Evolutionary conservation across 2,797 vertebrate species (phyloP), one percentile per base, ranked within the genome.

Genomic region (Pseudopleuronectes americanus): DNA sequence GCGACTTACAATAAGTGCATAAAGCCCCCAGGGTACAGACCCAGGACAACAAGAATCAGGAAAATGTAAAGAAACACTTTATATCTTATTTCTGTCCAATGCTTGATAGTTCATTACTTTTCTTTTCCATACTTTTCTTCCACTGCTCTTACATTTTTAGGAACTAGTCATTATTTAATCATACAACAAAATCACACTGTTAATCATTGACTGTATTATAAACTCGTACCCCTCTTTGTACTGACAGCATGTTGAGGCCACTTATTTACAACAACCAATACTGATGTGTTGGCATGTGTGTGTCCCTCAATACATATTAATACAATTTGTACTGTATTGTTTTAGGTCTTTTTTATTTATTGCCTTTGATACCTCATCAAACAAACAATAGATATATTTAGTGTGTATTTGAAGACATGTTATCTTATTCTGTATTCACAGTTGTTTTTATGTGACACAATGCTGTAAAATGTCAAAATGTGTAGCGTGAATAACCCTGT

Each of bases 291-390:
- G 3, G 36, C 36, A 38, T 38, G 36, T 12, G 36, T 38, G 36
- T 38, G 36, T 13, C 13, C 10, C 36, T 38, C 36, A 38, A 4
- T 12, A 38, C 12, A 38, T 12, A 38, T 38, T 38, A 38, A 12
- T 4, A 38, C 1, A 38, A 38, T 12, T 4, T 33, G 36, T 38
- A 38, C 36, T 38, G 36, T 38, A 38, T 38, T 12, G 36, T 43
- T 43, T 64, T 65, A 77, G 74, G 45, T 73, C 65, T 71, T 67
- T 62, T 85, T 76, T 89, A 81, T 84, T 92, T 86, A 83, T 86
- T 88, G 28, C 68, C 52, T 86, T 81, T 51, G 92, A 92, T 96
- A 96, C 94, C 96, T 97, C 95, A 95, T 62, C 19, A 38, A 31
- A 24, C 14, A 41, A 26, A 9, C 23, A 6, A 43, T 26, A 55